phyloP scores from a whole-genome alignment of 2,113 vertebrate species.

The Penelope pileata region DNA sequence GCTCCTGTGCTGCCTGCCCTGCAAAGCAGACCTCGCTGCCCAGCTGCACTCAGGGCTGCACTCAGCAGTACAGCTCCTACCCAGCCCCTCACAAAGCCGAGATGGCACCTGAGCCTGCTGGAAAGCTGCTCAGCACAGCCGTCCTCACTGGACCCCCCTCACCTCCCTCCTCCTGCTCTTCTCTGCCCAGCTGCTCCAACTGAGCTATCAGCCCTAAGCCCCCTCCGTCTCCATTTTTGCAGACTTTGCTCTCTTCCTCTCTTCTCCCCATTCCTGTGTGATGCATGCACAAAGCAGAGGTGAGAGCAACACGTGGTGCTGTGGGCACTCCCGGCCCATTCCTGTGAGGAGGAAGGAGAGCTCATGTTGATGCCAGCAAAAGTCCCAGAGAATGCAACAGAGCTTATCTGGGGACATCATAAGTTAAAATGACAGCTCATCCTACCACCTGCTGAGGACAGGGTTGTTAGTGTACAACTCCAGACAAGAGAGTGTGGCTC shows the following conservation, averaged over 20 bases:
- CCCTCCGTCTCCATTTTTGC: accelerated
- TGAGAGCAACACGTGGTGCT: not conserved
- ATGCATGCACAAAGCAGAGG: not conserved
- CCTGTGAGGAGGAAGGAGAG: not conserved
- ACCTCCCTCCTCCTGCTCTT: accelerated
- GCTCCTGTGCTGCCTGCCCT: not conserved
- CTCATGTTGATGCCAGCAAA: not conserved
- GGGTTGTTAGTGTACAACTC: not conserved
- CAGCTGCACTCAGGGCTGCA: accelerated
- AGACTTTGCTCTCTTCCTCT: not conserved
- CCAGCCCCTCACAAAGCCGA: accelerated
- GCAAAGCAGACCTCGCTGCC: accelerated
- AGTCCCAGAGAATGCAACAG: not conserved
- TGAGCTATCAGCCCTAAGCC: accelerated
- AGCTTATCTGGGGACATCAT: accelerated
- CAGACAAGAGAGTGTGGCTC: not conserved
- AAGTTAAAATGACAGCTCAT: not conserved
- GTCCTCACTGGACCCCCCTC: not conserved
- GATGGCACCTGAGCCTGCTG: not conserved
- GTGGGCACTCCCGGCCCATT: not conserved
- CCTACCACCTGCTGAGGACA: not conserved
- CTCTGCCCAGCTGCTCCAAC: not conserved
- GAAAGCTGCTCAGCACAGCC: not conserved
- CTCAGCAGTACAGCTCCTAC: not conserved
- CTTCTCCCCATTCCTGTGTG: not conserved